These are phyloP conservation scores for Microctenopoma stevenorrisi DNA, from an alignment of 2,797 vertebrate species.

Conservation along the genomic window DNA sequence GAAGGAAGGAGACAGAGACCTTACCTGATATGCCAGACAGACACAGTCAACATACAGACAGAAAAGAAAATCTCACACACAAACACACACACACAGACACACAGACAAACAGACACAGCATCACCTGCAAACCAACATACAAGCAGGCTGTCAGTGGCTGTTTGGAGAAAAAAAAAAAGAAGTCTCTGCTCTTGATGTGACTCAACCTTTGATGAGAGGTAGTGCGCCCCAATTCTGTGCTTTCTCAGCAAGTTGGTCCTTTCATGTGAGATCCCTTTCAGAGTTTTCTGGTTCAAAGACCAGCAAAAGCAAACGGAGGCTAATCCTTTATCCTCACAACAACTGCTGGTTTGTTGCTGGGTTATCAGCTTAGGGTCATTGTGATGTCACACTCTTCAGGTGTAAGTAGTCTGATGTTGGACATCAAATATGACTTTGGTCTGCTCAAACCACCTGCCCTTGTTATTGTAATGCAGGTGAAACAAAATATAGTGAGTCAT, in stretches of 20 bases:
- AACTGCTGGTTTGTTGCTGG: conserved; percentile 65
- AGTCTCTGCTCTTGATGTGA: conserved; percentile 62
- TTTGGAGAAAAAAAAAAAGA: conserved; percentile 22
- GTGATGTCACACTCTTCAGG: conserved; percentile 76
- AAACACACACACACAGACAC: conserved; percentile 15
- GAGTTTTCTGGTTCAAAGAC: conserved; percentile 79
- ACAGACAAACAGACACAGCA: conserved; percentile 22
- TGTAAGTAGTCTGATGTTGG: conserved; percentile 72
- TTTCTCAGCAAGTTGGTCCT: conserved; percentile 73
- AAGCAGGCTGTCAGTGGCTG: conserved; percentile 9
- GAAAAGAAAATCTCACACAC: conserved; percentile 44
- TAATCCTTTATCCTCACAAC: conserved; percentile 79
- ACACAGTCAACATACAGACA: conserved; percentile 64
- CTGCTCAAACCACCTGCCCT: conserved; percentile 62
- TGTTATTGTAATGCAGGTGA: conserved; percentile 60
- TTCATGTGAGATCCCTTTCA: conserved; percentile 73
- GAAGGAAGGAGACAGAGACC: conserved; percentile 81
- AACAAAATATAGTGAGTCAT: conserved; percentile 61
- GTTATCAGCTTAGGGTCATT: conserved; percentile 76
- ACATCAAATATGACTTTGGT: conserved; percentile 79
- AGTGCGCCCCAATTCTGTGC: conserved; percentile 54
- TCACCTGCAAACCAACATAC: conserved; percentile 50
- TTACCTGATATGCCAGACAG: conserved; percentile 81
- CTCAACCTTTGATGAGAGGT: conserved; percentile 73
- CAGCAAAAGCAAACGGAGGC: conserved; percentile 65